Conservation (phyloP, 2,797 vertebrate species). For the Iguana delicatissima region DNA sequence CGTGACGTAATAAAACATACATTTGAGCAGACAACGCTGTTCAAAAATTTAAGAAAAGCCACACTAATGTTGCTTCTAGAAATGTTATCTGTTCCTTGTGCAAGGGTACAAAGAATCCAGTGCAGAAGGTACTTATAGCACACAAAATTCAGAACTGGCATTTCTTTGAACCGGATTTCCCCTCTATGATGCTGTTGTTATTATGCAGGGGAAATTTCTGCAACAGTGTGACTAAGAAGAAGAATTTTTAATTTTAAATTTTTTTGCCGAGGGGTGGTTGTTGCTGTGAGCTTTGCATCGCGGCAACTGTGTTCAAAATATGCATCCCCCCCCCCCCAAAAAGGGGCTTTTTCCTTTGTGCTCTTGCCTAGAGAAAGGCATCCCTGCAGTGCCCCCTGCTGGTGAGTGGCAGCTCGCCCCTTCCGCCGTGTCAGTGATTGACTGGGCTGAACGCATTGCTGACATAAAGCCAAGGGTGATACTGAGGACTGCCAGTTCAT, state of each 20-base stretch:
- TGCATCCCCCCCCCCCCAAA: slow-evolving; percentile 53
- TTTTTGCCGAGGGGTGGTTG: not conserved
- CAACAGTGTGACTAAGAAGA: not conserved
- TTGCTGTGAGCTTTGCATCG: not conserved
- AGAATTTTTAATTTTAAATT: too few species aligned
- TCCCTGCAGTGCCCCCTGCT: slow-evolving; percentile 86
- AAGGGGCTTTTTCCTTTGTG: slow-evolving; percentile 56
- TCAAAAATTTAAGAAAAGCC: rapidly evolving
- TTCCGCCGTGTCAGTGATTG: slow-evolving; percentile 84
- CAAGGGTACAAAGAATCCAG: not conserved
- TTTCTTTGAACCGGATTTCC: not conserved
- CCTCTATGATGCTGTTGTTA: not conserved
- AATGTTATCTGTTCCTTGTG: rapidly evolving
- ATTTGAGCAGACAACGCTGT: not conserved
- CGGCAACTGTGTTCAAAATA: slow-evolving; percentile 10
- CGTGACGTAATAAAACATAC: slow-evolving; percentile 27
- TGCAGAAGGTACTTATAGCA: not conserved
- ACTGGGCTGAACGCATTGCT: slow-evolving; percentile 76
- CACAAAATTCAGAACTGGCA: not conserved
- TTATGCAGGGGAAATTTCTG: not conserved
- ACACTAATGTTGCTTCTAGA: not conserved
- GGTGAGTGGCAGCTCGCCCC: slow-evolving; percentile 81
- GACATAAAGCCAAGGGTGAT: slow-evolving; percentile 87
- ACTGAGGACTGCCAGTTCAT: slow-evolving; percentile 85
- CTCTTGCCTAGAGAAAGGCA: slow-evolving; percentile 69